Percentiles rank a stretch among this genome's conserved stretches.
Evolutionary conservation across 1,140 invertebrate genomes (phyloP).

Genomic region (Drosophila asahinai): DNA sequence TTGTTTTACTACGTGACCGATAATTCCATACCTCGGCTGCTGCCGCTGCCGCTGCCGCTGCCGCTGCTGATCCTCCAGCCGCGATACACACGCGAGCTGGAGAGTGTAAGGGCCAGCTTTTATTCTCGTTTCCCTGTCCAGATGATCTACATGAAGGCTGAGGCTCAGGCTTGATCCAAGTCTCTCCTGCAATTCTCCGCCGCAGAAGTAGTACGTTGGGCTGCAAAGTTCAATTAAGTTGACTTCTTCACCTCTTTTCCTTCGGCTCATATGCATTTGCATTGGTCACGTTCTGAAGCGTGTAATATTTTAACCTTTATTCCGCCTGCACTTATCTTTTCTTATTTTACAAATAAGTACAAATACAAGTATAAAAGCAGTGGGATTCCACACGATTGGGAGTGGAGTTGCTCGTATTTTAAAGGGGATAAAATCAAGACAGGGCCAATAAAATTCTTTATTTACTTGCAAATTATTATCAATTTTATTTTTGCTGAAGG

Average conservation of each 20-base stretch:
- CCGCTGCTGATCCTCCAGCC: conserved; percentile 67
- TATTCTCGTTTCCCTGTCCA: conserved; percentile 42
- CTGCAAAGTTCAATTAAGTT: conserved; percentile 81
- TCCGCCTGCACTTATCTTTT: conserved; percentile 14
- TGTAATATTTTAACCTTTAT: conserved; percentile 72
- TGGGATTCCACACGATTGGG: conserved; percentile 10
- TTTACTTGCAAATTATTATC: conserved; percentile 21
- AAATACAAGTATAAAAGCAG: conserved; percentile 63
- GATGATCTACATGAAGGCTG: conserved; percentile 74
- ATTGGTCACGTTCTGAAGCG: conserved; percentile 80
- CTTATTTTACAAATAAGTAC: conserved; percentile 73
- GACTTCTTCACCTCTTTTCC: conserved; percentile 46
- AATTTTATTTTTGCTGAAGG: conserved; percentile 8
- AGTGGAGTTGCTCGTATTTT: not conserved
- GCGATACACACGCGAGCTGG: conserved; percentile 73
- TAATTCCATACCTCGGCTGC: conserved; percentile 41
- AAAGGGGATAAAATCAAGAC: not conserved
- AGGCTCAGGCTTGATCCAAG: not conserved
- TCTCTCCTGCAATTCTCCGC: conserved; percentile 21
- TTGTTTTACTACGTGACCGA: conserved; percentile 81
- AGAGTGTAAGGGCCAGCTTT: conserved; percentile 8
- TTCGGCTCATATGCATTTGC: conserved; percentile 76
- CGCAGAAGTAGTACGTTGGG: conserved; percentile 72
- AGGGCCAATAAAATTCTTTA: conserved; percentile 37
- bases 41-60: conserved; percentile 45